Base-by-base conservation (phyloP, 2,888 invertebrate genomes). In the Willowsia nigromaculata region DNA sequence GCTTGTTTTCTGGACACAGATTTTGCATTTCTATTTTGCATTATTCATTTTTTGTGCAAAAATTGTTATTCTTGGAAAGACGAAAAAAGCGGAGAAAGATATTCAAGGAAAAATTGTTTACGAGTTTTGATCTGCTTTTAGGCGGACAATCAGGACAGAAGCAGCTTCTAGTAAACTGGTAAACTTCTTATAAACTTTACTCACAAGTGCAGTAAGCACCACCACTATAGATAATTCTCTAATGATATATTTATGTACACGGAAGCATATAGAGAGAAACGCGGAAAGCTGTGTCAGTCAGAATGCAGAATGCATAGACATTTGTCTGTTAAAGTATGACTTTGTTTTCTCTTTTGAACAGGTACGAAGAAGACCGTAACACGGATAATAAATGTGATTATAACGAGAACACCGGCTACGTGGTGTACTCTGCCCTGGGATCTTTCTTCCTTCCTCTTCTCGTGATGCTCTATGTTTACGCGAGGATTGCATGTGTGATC, bases 361-460 rank as follows among this genome's bases (percentile, higher is more conserved):
- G 96, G 96, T 96, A 96, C 92, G 96, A 96, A 93, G 95, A 95
- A 15, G 96, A 96, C 65, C 95, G 91, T 22, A 96, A 96, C 93
- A 95, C 95, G 90, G 95, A 95, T 27, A 89, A 95, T 93, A 93
- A 95, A 68, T 99, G 99, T 94, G 95, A 97, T 15, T 97, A 99
- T 94, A 98, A 98, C 94, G 96, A 98, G 93, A 98, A 98, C 93
- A 96, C 97, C 56, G 96, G 97, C n/a, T 99, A 99, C 94, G 99
- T 99, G 50, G 96, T 99, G 84, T 97, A 98, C 94, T 98, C 98
- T 0, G 99, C 99, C 5, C 97, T 97, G 95, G 97, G 99, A 0
- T 98, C 98, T 2, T 99, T 99, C 95, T 99, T 98, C 94, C 95
- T 98, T 50, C 99, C 99, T 0, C 97, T 99, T 95, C 95, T 97